Conservation (phyloP, 2,797 vertebrate genomes). For the Dallia pectoralis region DNA sequence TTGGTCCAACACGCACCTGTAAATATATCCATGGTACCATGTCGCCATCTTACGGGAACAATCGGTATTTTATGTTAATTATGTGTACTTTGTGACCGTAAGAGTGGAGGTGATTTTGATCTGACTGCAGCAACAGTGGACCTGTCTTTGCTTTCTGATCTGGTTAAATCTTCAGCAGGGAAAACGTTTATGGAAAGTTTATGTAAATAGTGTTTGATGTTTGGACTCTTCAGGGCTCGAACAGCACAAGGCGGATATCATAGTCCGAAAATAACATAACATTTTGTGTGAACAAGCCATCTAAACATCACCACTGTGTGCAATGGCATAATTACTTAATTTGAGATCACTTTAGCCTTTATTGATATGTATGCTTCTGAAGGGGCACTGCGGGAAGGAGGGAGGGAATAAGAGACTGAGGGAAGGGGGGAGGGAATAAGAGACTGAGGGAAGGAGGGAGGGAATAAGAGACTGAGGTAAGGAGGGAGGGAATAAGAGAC, state of each 20-base stretch:
- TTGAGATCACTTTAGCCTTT: not conserved
- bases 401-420: slow-evolving; percentile 22
- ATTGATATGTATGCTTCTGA: not conserved
- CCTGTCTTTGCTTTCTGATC: not conserved
- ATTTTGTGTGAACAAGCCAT: not conserved
- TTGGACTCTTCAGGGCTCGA: not conserved
- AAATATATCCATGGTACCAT: not conserved
- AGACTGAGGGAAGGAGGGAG: not conserved
- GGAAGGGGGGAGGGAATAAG: slow-evolving; percentile 37
- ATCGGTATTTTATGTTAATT: not conserved
- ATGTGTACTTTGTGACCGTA: not conserved
- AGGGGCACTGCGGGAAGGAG: not conserved
- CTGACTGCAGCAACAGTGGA: slow-evolving; percentile 5
- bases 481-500: not conserved
- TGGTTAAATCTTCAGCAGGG: not conserved
- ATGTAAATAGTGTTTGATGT: too few relatives aligned
- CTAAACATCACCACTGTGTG: not conserved
- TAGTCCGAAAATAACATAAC: not conserved
- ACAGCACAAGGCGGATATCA: not conserved
- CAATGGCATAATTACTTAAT: not conserved
- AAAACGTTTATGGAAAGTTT: not conserved
- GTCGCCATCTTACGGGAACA: not conserved
- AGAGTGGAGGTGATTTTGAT: not conserved
- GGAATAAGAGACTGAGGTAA: slow-evolving; percentile 4
- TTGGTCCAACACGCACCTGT: not conserved